Evolutionary conservation across 2,888 invertebrate genomes (phyloP), one percentile per base, ranked within the genome.

Genomic region (Pseudolycoriella hygida): DNA sequence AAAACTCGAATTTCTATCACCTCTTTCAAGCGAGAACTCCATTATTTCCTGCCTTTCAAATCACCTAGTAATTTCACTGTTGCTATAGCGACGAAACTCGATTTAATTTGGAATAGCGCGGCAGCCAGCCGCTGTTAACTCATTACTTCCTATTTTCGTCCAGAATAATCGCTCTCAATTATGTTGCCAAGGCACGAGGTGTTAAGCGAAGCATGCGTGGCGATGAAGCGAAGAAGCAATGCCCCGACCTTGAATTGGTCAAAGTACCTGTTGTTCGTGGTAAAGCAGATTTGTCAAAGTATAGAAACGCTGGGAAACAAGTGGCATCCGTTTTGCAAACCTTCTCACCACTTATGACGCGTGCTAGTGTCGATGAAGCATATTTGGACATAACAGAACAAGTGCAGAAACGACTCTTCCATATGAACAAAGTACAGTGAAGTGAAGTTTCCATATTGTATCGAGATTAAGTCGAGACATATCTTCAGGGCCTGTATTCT

Each of bases 291-390:
- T 77, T 94, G 43, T 77, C 88, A 2, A 93, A 83, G 84, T 92
- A 90, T 58, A 72, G 90, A 53, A 79, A 81, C 56, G 90, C 90
- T 37, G 89, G 92, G 0, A 79, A 80, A 58, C 79, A 83, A 60
- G 90, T 94, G 4, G 87, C 94, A 1, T 77, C 77, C 55, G 87
- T 93, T 2, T 64, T 97, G 37, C 81, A 81, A 59, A 77, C 74
- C 47, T 89, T 83, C 58, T 83, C 86, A 46, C 62, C 75, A 3
- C 64, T 80, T 15, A 72, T 97, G 39, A 92, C 97, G 67, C 73
- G 93, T 57, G 97, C 97, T 3, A 94, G 94, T 43, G 81, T 98
- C 19, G 98, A 98, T 68, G 97, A 98, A 68, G 97, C 96, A 1
- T 96, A 92, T 60, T 64, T 97, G 49, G 96, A 97, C 60, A 76